phyloP scores from a whole-genome alignment of 2,888 invertebrate genomes.

The Dione juno region DNA sequence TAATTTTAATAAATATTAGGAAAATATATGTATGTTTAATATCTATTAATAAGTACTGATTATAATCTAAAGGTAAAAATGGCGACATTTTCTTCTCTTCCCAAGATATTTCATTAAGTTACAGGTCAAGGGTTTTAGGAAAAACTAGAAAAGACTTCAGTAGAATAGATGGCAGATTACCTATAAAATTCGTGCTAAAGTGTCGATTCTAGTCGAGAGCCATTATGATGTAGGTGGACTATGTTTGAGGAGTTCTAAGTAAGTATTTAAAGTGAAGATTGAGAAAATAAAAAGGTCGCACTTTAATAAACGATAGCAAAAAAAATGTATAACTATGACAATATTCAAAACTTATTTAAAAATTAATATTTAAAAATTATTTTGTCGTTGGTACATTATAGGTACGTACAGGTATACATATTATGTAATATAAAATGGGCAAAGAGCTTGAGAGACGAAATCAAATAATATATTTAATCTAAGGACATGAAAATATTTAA shows the following conservation, averaged over 20 bases:
- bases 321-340: not conserved
- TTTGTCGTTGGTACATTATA: too few relatives aligned
- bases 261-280: slow-evolving; percentile 9
- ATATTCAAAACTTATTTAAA: too few relatives aligned
- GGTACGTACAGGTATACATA: too few relatives aligned
- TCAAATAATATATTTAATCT: too few relatives aligned
- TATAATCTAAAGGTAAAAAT: not conserved
- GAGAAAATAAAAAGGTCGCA: slow-evolving; percentile 11
- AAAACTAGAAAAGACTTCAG: slow-evolving; percentile 25
- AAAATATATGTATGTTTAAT: too few relatives aligned
- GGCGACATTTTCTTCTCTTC: not conserved
- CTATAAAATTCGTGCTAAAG: slow-evolving; percentile 33
- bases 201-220: slow-evolving; percentile 20
- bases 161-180: slow-evolving; percentile 34
- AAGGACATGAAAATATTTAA: too few relatives aligned
- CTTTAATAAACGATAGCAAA: not conserved
- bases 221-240: slow-evolving; percentile 28
- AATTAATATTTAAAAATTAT: too few relatives aligned
- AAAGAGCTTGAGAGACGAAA: too few relatives aligned
- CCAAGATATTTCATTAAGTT: not conserved
- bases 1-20: too few relatives aligned
- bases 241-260: slow-evolving; percentile 5
- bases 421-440: too few relatives aligned
- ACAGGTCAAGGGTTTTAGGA: slow-evolving; percentile 30
- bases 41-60: too few relatives aligned